Conservation (phyloP, 2,113 vertebrate genomes). For the Lepus americanus region DNA sequence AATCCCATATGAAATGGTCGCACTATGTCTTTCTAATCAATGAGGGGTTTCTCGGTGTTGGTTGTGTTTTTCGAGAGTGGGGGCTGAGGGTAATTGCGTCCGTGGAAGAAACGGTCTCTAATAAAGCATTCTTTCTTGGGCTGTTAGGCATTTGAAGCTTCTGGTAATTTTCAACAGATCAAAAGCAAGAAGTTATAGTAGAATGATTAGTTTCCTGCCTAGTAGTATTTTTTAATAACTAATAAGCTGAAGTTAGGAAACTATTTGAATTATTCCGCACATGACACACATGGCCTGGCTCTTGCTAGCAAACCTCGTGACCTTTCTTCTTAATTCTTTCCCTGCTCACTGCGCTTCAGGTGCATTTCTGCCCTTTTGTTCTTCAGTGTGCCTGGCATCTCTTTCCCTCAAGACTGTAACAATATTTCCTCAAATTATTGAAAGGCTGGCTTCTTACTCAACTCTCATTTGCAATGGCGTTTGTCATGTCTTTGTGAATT, state of each 20-base stretch:
- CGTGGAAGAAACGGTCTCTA: constrained; percentile 37
- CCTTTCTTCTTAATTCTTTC: neutral
- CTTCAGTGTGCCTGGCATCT: neutral
- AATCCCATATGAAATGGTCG: constrained; percentile 59
- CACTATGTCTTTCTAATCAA: constrained; percentile 23
- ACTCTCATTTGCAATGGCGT: neutral
- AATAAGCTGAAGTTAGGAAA: neutral
- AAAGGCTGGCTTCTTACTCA: constrained; percentile 4
- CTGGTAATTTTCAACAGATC: constrained; percentile 57
- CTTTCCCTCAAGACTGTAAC: neutral
- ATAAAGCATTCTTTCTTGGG: constrained; percentile 57
- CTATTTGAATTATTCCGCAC: neutral
- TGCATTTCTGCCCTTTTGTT: neutral
- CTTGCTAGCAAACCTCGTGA: neutral
- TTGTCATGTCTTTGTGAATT: constrained; percentile 35
- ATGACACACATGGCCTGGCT: neutral
- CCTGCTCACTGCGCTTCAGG: neutral
- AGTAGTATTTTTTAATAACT: neutral
- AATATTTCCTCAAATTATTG: constrained; percentile 40
- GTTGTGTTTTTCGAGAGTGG: neutral
- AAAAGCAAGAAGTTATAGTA: constrained; percentile 37
- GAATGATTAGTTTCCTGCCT: constrained; percentile 37
- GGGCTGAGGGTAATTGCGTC: neutral
- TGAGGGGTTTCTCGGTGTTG: constrained; percentile 10
- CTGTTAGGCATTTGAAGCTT: constrained; percentile 12